These are phyloP conservation scores for Enteromius treurensis DNA, from an alignment of 2,797 vertebrate genomes.

Conservation along the genomic window DNA sequence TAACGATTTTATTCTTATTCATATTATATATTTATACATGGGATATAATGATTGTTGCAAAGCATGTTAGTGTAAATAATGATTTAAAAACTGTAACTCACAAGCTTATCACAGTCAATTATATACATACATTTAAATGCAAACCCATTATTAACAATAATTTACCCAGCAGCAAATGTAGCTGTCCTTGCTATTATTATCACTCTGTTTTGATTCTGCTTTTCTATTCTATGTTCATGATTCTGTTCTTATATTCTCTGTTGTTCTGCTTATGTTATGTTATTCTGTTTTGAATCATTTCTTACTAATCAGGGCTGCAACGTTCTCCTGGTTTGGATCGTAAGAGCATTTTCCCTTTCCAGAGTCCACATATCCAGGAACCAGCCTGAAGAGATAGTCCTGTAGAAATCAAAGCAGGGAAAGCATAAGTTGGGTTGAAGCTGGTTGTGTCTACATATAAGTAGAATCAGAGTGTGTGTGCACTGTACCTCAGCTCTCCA, in stretches of 20 bases:
- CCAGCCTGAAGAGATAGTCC: conserved; percentile 87
- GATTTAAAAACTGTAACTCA: no score
- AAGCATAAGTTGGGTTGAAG: conserved; percentile 3
- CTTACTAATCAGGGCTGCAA: conserved; percentile 82
- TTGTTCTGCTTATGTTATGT: neutral
- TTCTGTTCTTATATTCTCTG: neutral
- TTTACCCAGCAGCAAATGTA: neutral
- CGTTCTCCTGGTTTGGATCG: conserved; percentile 84
- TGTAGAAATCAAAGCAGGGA: conserved; percentile 57
- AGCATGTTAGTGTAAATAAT: neutral
- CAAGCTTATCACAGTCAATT: neutral
- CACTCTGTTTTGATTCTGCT: neutral
- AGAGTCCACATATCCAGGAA: conserved; percentile 81
- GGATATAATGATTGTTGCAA: neutral
- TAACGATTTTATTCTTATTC: neutral
- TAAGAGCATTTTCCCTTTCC: conserved; percentile 88
- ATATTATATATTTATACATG: neutral
- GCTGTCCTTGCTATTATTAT: neutral
- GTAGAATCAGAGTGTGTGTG: conserved; percentile 3
- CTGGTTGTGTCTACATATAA: neutral
- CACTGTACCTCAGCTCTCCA: conserved; percentile 83
- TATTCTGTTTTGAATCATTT: neutral
- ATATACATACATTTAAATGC: neutral
- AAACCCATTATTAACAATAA: neutral
- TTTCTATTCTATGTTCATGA: neutral